These are phyloP conservation scores for Drosophila saltans DNA, from an alignment of 1,140 invertebrate species.

Conservation along the genomic window DNA sequence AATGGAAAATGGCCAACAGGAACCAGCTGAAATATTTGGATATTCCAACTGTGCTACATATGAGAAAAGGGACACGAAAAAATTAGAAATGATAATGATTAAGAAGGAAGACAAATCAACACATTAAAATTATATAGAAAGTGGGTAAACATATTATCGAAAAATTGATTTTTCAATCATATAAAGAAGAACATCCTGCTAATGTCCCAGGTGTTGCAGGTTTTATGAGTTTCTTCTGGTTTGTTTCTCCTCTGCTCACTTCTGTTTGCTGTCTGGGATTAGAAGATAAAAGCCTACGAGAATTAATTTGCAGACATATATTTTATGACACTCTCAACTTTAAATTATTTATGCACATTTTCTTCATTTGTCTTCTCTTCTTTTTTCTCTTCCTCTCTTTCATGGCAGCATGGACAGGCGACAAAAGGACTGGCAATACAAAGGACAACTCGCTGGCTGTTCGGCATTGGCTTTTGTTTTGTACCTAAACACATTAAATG, in stretches of 20 bases:
- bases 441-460: conserved; percentile 86
- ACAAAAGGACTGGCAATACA: conserved; percentile 85
- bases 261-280: conserved; percentile 22
- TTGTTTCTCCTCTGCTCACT: background rate
- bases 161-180: conserved; percentile 1
- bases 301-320: conserved; percentile 75
- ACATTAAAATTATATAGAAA: background rate
- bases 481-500: conserved; percentile 94
- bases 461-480: conserved; percentile 90
- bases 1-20: background rate
- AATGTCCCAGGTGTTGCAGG: conserved; percentile 29
- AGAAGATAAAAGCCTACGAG: conserved; percentile 44
- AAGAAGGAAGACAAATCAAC: background rate
- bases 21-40: conserved; percentile 1
- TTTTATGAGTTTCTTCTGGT: conserved; percentile 5
- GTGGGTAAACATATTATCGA: too few relatives aligned
- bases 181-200: background rate
- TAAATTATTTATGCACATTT: conserved; percentile 69
- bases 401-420: conserved; percentile 71
- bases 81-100: background rate
- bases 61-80: background rate
- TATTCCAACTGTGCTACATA: conserved; percentile 9
- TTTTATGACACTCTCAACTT: conserved; percentile 80
- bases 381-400: background rate
- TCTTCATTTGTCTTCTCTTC: conserved; percentile 38